These are phyloP conservation scores for Xestia ashworthii DNA, from an alignment of 2,888 invertebrate genomes.

Conservation along the genomic window DNA sequence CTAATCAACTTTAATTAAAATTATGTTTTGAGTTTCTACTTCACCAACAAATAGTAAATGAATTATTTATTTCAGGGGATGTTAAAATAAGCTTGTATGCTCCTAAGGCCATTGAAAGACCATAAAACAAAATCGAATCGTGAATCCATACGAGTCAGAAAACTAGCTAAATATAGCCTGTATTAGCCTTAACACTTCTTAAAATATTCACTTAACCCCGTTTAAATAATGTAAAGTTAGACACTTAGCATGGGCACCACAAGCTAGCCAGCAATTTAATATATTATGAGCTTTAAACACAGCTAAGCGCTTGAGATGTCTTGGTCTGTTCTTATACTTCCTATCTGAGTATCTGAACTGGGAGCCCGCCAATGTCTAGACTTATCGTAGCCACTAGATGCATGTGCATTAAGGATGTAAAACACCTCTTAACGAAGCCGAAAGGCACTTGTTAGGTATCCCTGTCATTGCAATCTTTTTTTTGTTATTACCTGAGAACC, in stretches of 20 bases:
- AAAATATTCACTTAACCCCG: constrained; percentile 18
- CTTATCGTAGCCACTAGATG: constrained; percentile 18
- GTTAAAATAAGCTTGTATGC: background rate
- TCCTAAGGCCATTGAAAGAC: background rate
- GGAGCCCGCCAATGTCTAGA: constrained; percentile 49
- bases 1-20: background rate
- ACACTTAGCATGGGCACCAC: constrained; percentile 17
- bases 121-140: background rate
- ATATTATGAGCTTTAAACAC: constrained; percentile 42
- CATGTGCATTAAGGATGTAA: background rate
- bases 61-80: background rate
- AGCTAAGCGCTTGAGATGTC: constrained; percentile 44
- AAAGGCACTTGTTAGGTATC: too few species aligned
- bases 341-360: constrained; percentile 27
- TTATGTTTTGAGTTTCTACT: too few species aligned
- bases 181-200: background rate
- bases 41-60: background rate
- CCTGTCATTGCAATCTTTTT: too few species aligned
- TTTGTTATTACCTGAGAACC: too few species aligned
- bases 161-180: background rate
- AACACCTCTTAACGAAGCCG: too few species aligned
- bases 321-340: constrained; percentile 12
- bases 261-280: constrained; percentile 42
- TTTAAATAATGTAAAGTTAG: constrained; percentile 28
- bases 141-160: background rate